Conservation (phyloP, 2,113 vertebrate species). For the Petrocephalus zakoni region DNA sequence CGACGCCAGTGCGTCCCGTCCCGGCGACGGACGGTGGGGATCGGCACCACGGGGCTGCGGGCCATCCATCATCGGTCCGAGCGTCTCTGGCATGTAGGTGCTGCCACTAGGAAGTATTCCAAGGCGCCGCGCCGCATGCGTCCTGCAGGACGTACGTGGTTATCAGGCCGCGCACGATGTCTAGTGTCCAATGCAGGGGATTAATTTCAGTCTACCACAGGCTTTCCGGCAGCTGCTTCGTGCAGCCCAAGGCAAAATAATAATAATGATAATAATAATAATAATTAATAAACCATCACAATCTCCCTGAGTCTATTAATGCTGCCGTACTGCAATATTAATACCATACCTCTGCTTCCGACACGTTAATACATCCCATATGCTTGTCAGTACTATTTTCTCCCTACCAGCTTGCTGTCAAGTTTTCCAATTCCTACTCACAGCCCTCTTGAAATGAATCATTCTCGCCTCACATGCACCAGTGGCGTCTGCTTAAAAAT, state of each 20-base stretch:
- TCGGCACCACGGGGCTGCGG: conserved; percentile 4
- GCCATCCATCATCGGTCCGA: conserved; percentile 39
- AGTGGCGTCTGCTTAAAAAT: not conserved
- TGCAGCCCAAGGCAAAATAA: not conserved
- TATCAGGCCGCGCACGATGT: not conserved
- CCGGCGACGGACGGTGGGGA: not conserved
- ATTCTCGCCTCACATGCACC: not conserved
- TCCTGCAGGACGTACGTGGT: not conserved
- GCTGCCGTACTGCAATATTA: not conserved
- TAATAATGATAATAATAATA: too few relatives aligned
- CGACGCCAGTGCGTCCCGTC: not conserved
- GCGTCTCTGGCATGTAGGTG: conserved; percentile 5
- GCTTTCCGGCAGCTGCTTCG: not conserved
- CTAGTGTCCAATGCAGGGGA: not conserved
- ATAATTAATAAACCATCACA: not conserved
- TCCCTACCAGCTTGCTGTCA: not conserved
- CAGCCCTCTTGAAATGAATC: not conserved
- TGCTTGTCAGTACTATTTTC: not conserved
- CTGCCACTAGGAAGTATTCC: not conserved
- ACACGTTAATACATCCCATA: not conserved
- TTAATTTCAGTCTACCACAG: not conserved
- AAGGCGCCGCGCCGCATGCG: not conserved
- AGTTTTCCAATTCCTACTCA: not conserved
- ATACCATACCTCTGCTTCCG: not conserved
- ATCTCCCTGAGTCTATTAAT: not conserved